Evolutionary conservation across 2,113 vertebrate genomes (phyloP), one percentile per base, ranked within the genome.

Genomic region (Ictidomys tridecemlineatus): DNA sequence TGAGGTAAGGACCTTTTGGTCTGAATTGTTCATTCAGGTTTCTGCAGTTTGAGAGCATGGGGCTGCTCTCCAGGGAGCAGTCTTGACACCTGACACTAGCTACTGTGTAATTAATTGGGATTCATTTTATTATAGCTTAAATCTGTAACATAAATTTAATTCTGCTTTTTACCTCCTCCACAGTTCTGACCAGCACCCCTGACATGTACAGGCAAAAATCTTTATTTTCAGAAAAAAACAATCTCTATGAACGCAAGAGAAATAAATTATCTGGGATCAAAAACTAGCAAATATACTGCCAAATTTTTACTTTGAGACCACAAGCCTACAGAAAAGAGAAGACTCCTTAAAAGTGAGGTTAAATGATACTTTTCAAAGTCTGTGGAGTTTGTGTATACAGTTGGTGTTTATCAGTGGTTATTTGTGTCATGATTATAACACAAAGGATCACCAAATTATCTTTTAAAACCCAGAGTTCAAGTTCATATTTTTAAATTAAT

Each of bases 171-270:
- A 10, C 39, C 11, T 51, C 39, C 48, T 10, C 0, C 88, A 9
- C 22, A 70, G 0, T 89, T 94, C 88, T 97, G 67, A 77, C 61
- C 65, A 76, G 74, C 73, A 96, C 24, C 6, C 39, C 92, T 96
- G 67, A 42, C 79, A 91, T 4, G 28, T 48, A 96, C 42, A 51
- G 73, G 48, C 24, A 96, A 95, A 96, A 92, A 96, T 24, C n/a
- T 76, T 91, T 78, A 53, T 93, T 96, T 97, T 92, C 58, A n/a
- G 34, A 91, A 94, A 48, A 48, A 93, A 56, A n/a, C 91, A 95
- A 45, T 95, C 42, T 80, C 39, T 80, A 93, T 16, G 26, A 85
- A 95, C 69, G 93, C 95, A 73, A 95, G 67, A 95, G 76, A 90
- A 89, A 16, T 48, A 8, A 93, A 63, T 80, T 8, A 69, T n/a